A percentile compares a stretch with the other conserved stretches of the same genome.
Conservation (phyloP, 2,113 vertebrate genomes). For the Piaya cayana region DNA sequence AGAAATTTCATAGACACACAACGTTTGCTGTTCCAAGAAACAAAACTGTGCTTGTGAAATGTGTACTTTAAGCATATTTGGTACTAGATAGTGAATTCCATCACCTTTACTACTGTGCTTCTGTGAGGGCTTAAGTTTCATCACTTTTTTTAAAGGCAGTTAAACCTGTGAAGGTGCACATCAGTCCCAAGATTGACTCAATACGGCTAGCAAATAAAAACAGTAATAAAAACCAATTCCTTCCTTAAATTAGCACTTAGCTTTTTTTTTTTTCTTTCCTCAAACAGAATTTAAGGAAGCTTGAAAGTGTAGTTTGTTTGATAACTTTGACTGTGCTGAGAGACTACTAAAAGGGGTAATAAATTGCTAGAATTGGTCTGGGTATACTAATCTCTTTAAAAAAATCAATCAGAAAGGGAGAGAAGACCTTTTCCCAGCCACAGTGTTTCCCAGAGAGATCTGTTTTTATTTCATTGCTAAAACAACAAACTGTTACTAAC, state of each 20-base stretch:
- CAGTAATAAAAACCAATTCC: slow-evolving; percentile 1
- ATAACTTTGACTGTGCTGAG: slow-evolving; percentile 49
- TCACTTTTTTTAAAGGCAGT: background rate
- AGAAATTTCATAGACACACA: background rate
- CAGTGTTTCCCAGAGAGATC: slow-evolving; percentile 64
- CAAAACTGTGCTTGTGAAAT: background rate
- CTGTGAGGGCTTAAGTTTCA: slow-evolving; percentile 33
- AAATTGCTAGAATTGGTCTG: slow-evolving; percentile 20
- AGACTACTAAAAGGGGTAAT: slow-evolving; percentile 47
- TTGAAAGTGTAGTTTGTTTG: slow-evolving; percentile 44
- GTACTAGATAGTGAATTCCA: slow-evolving; percentile 31
- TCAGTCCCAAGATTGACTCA: slow-evolving; percentile 9
- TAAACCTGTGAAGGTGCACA: slow-evolving; percentile 25
- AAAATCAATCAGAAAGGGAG: slow-evolving; percentile 9
- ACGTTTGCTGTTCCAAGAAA: slow-evolving; percentile 14
- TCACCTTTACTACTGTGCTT: slow-evolving; percentile 44
- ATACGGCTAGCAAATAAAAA: slow-evolving; percentile 26
- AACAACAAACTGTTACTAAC: slow-evolving; percentile 79
- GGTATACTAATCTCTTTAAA: background rate
- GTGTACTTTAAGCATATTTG: background rate
- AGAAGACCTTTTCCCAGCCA: slow-evolving; percentile 51
- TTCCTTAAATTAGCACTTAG: slow-evolving; percentile 46
- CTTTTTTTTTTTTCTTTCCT: background rate
- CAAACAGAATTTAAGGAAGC: slow-evolving; percentile 60
- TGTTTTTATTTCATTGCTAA: slow-evolving; percentile 74